Conservation (phyloP, 1,140 invertebrate genomes). For the Drosophila lacertosa region DNA sequence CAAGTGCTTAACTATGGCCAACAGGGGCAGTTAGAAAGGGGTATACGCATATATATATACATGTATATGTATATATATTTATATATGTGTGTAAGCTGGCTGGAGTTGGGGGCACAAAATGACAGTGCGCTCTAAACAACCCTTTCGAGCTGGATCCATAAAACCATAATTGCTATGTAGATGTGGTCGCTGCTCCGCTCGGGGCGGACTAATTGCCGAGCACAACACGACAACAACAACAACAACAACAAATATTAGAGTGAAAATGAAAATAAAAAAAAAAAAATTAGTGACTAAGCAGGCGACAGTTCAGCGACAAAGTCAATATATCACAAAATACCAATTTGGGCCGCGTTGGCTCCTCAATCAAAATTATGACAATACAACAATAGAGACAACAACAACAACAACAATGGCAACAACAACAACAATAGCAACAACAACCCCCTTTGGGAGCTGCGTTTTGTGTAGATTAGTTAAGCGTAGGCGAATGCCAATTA, state of each 20-base stretch:
- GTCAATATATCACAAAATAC: conserved; percentile 82
- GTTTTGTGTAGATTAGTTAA: conserved; percentile 81
- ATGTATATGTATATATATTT: conserved; percentile 3
- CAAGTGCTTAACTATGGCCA: conserved; percentile 69
- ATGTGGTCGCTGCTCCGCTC: conserved; percentile 37
- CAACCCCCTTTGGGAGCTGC: conserved; percentile 65
- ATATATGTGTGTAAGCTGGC: not conserved
- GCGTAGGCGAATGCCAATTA: conserved; percentile 69
- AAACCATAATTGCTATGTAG: conserved; percentile 75
- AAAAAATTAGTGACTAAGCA: conserved; percentile 69
- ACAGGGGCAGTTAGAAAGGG: not conserved
- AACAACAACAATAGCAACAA: conserved; percentile 21
- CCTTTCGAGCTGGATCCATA: conserved; percentile 58
- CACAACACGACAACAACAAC: conserved; percentile 8
- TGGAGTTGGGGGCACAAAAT: conserved; percentile 12
- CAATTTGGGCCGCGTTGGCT: conserved; percentile 70
- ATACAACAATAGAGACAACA: conserved; percentile 44
- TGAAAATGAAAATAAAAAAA: conserved; percentile 5
- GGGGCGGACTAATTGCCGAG: conserved; percentile 60
- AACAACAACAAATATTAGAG: conserved; percentile 4
- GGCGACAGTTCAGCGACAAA: conserved; percentile 66
- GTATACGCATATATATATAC: not conserved
- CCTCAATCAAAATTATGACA: conserved; percentile 83
- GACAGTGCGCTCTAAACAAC: conserved; percentile 70
- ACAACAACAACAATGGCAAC: conserved; percentile 28